These are phyloP conservation scores for Oreochromis spilurus DNA, from an alignment of 2,113 vertebrate species.

Conservation along the genomic window DNA sequence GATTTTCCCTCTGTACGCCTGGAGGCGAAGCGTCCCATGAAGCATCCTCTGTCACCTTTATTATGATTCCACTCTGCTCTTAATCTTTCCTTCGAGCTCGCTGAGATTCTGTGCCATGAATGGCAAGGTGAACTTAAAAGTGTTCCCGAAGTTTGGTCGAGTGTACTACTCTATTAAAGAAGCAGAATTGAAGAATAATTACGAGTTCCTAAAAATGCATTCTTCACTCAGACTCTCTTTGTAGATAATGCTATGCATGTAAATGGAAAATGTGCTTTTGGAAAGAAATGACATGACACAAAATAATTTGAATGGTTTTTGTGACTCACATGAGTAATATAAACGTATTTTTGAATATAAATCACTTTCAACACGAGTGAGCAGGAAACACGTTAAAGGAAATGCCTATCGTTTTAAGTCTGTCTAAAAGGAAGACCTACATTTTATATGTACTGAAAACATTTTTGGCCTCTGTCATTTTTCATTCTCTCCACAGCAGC, in stretches of 20 bases:
- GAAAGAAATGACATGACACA: neutral
- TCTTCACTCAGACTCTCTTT: neutral
- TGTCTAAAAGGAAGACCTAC: neutral
- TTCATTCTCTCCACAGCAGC: neutral
- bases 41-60: constrained; percentile 52
- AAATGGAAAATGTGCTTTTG: constrained; percentile 9
- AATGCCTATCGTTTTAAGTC: neutral
- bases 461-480: neutral
- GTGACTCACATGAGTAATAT: neutral
- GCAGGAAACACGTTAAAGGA: neutral
- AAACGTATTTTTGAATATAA: neutral
- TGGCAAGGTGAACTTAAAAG: constrained; percentile 43
- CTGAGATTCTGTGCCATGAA: constrained; percentile 24
- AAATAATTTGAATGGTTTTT: neutral
- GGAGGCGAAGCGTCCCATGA: constrained; percentile 24
- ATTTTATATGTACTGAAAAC: neutral
- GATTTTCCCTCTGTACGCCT: constrained; percentile 13
- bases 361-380: neutral
- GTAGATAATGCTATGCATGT: neutral
- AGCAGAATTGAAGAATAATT: constrained; percentile 22
- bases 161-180: constrained; percentile 3
- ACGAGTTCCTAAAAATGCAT: constrained; percentile 2
- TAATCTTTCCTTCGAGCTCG: constrained; percentile 38
- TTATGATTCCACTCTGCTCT: constrained; percentile 49
- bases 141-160: constrained; percentile 29